Evolutionary conservation across 2,113 vertebrate species (phyloP).

Genomic region (Callospermophilus lateralis): DNA sequence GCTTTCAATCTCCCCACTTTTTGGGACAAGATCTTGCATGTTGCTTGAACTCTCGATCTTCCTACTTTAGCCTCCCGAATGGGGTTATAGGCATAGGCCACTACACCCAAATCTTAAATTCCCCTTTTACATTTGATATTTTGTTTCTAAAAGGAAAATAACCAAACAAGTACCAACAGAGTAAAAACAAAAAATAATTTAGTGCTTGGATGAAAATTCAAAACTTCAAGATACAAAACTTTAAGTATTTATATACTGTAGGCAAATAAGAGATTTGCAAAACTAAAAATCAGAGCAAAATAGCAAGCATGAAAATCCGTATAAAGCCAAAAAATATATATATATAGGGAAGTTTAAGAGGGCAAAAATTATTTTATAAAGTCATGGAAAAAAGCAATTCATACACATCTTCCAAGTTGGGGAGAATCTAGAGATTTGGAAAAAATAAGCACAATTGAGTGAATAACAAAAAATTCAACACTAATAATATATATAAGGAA

Average conservation of each 20-base stretch:
- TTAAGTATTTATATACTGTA: not conserved
- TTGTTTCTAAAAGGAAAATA: constrained; percentile 40
- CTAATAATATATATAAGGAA: not conserved
- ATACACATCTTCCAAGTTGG: not conserved
- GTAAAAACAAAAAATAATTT: constrained; percentile 26
- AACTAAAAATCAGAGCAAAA: not conserved
- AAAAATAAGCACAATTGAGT: not conserved
- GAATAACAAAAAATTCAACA: not conserved
- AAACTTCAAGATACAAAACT: not conserved
- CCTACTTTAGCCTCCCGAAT: not conserved
- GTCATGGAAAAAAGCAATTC: not conserved
- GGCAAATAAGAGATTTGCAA: not conserved
- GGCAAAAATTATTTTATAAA: not conserved
- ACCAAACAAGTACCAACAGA: constrained; percentile 3
- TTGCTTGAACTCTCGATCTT: not conserved
- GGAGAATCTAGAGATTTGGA: not conserved
- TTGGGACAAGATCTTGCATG: no score
- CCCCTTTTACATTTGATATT: not conserved
- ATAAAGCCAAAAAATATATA: not conserved
- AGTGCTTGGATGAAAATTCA: not conserved
- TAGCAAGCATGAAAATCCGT: not conserved
- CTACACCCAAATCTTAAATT: not conserved
- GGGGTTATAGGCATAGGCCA: not conserved
- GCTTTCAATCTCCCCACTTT: not conserved
- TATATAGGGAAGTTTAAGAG: not conserved